Conservation (phyloP, 2,113 vertebrate species). For the Bos javanicus region DNA sequence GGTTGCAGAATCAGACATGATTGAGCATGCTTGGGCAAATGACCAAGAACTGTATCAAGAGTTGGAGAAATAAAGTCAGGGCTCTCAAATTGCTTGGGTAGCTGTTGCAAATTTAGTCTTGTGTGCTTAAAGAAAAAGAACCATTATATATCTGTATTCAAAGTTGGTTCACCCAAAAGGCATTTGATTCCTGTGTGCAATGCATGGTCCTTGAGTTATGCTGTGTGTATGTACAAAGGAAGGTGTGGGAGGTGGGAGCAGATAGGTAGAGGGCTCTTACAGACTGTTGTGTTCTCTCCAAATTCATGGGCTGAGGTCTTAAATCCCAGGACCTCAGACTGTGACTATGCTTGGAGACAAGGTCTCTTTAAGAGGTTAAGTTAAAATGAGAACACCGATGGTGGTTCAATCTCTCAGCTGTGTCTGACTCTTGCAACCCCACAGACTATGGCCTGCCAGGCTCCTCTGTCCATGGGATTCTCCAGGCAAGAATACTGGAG, state of each 20-base stretch:
- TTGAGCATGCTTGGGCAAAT: neutral
- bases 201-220: neutral
- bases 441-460: rapidly evolving
- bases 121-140: neutral
- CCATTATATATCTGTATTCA: neutral
- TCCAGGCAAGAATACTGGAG: neutral
- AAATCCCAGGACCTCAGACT: neutral
- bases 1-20: neutral
- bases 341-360: neutral
- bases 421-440: neutral
- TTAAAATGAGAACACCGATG: neutral
- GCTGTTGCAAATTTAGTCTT: neutral
- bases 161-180: neutral
- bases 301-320: neutral
- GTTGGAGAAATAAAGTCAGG: neutral
- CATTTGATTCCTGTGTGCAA: neutral
- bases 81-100: neutral
- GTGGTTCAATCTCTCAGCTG: neutral
- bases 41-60: neutral
- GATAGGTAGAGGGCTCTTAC: neutral
- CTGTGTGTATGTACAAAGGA: neutral
- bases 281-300: neutral
- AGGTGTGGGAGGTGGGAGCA: neutral
- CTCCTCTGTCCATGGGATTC: neutral
- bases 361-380: neutral